Base-by-base conservation (phyloP, 2,888 invertebrate genomes). In the Athetis lepigone region DNA sequence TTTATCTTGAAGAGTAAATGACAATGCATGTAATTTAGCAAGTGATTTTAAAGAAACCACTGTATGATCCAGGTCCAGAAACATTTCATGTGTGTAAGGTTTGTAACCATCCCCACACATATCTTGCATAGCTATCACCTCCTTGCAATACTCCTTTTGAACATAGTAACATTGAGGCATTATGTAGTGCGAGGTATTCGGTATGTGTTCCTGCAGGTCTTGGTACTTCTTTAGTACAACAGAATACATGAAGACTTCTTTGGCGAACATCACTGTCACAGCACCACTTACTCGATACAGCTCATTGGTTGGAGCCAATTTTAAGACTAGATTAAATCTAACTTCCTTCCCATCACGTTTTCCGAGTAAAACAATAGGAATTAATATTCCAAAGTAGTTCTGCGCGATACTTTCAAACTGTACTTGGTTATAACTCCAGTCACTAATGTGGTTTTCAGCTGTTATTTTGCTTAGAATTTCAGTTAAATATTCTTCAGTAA, bases 291-390 rank as follows among this genome's bases (percentile, higher is more conserved):
- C 85, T 40, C 94, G 85, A 69, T 85, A 94, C 64, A 85, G 84
- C 64, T 92, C 92, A 69, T 94, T 91, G 3, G 84, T 89, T 6
- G 95, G 94, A 47, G 94, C 92, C 57, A 93, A 79, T 83, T 95
- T 95, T 58, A 94, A 78, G 51, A 93, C 88, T 27, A 93, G 55
- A 36, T 81, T 66, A n/a, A 90, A 65, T 55, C 46, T 72, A 37
- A 83, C 70, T 37, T 73, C 62, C 29, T 75, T 71, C 1, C 70
- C 78, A 39, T 82, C 80, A 13, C 54, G 23, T 60, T 29, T 61
- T 18, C 89, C 91, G 23, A 67, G 74, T 70, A 94, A 70, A 43
- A 79, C 69, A 43, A 92, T 75, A 6, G 94, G 94, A 39, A 94
- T 75, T 23, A 94, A 80, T 46, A 91, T 79, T 33, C 93, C 94